Base-by-base conservation (phyloP, 2,888 invertebrate species). In the Rhamphomyia laevipes region DNA sequence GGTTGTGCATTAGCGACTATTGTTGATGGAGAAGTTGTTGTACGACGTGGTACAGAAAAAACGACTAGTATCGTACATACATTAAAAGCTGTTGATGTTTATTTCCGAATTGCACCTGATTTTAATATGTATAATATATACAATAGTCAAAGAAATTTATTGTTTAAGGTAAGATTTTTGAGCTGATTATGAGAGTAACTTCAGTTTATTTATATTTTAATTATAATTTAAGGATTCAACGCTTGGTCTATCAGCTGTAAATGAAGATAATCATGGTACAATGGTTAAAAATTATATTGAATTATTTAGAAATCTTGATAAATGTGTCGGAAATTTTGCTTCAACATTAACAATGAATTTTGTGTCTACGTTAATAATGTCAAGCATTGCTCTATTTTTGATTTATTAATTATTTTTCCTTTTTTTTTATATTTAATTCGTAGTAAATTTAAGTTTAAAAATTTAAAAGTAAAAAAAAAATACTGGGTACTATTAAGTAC, bases 21-120 rank as follows among this genome's bases (percentile, higher is more conserved):
- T 1, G 77, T 80, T 2, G 78, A 79, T 54, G 77, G 78, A 15
- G 81, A 81, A 66, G 73, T 82, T n/a, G 59, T 79, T 9, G 63
- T 74, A 0, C 72, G 74, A 57, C 70, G 73, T 13, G 57, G 58
- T 37, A 60, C 58, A 49, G 11, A 55, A 1, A 66, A 64, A 51
- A 62, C 58, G 7, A 51, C 53, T 23, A 59, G 57, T 21, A 60
- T 62, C 53, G 57, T 61, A 31, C 54, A 56, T 51, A 54, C 53
- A 13, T 43, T 57, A 1, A 18, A 47, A 12, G 53, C 59, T 16
- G 51, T 57, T 9, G 58, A 59, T 44, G 45, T 40, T 31, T 57
- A 58, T 45, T 55, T 58, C 37, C 53, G 54, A 50, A 42, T 17
- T 45, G 66, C 63, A 0, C 71, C 66, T 0, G 73, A 73, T 58